These are phyloP conservation scores for Zaprionus gabonicus DNA, from an alignment of 1,140 invertebrate species.

Conservation along the genomic window DNA sequence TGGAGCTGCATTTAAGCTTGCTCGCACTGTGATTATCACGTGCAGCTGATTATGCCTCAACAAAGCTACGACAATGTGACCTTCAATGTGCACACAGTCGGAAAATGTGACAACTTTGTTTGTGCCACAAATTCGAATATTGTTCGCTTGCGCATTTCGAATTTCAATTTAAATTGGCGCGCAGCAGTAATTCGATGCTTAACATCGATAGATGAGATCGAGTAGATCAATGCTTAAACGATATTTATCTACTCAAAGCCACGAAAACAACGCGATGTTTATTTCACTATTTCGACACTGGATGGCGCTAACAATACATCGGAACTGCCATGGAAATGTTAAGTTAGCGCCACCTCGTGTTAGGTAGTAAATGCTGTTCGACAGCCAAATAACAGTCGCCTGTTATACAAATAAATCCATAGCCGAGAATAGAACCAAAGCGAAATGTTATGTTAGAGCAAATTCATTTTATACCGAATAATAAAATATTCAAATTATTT, in stretches of 20 bases:
- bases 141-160: no score
- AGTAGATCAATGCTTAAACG: background rate
- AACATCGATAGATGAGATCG: background rate
- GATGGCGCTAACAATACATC: background rate
- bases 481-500: background rate
- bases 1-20: conserved; percentile 31
- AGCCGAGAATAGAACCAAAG: conserved; percentile 13
- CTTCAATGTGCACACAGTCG: conserved; percentile 6
- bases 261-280: background rate
- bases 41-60: conserved; percentile 37
- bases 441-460: background rate
- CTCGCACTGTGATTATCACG: conserved; percentile 39
- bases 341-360: conserved; percentile 10
- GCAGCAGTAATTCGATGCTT: background rate
- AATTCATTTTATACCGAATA: background rate
- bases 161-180: conserved; percentile 4
- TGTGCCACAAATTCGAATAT: background rate
- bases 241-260: background rate
- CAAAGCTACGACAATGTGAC: background rate
- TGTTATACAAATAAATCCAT: no score
- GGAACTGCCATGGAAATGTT: background rate
- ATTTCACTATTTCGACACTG: background rate
- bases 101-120: background rate
- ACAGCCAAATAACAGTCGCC: background rate
- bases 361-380: background rate